These are phyloP conservation scores for Tolmerus cingulatus DNA, from an alignment of 2,888 invertebrate genomes.

Conservation along the genomic window DNA sequence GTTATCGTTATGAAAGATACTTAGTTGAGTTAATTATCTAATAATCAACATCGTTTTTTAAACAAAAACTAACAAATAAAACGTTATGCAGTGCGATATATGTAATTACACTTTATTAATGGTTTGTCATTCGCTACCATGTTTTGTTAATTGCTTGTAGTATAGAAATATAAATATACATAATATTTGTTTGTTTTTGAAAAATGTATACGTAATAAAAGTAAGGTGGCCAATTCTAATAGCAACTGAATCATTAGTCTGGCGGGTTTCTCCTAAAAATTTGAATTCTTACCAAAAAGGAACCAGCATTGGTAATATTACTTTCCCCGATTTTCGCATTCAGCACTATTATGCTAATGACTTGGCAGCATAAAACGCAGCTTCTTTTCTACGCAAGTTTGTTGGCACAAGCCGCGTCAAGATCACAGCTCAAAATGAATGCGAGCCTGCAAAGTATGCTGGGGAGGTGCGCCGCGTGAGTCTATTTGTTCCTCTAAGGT, in stretches of 20 bases:
- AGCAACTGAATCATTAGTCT: not conserved
- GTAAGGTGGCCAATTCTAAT: not conserved
- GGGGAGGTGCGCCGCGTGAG: not conserved
- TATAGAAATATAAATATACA: no score
- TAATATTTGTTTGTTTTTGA: no score
- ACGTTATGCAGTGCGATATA: no score
- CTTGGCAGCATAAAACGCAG: not conserved
- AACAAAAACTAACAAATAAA: no score
- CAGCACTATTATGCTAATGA: not conserved
- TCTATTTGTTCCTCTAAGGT: not conserved
- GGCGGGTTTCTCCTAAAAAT: not conserved
- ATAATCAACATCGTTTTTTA: no score
- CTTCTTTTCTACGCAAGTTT: not conserved
- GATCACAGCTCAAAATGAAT: not conserved
- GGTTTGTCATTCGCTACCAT: no score
- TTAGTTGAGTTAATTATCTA: no score
- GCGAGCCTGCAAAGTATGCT: not conserved
- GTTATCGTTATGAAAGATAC: no score
- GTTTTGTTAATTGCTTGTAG: no score
- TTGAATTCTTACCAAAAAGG: not conserved
- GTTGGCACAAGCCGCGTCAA: not conserved
- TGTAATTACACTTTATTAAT: no score
- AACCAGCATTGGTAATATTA: not conserved
- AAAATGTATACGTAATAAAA: no score
- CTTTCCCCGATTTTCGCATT: not conserved